A percentile compares a stretch with the other conserved stretches of the same genome.
These are phyloP conservation scores for Acleris laterana DNA, from an alignment of 2,888 invertebrate species.

Conservation along the genomic window DNA sequence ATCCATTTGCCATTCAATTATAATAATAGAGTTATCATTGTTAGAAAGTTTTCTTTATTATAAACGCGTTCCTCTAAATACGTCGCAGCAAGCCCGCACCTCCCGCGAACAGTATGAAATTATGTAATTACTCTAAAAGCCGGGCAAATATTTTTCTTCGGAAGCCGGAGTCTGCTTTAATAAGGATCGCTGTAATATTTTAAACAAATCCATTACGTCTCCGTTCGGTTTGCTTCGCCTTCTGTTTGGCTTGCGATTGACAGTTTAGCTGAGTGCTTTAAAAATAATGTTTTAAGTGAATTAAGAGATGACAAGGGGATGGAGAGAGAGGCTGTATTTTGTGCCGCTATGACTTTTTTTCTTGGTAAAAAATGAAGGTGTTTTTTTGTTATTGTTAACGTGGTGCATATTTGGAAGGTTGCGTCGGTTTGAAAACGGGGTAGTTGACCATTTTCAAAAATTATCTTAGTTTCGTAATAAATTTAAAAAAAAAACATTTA, in stretches of 20 bases:
- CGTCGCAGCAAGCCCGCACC: slow-evolving; percentile 44
- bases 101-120: slow-evolving; percentile 50
- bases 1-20: too few species aligned
- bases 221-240: slow-evolving; percentile 14
- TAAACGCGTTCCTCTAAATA: slow-evolving; percentile 24
- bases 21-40: background rate
- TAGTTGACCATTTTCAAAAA: too few species aligned
- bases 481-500: too few species aligned
- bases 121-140: slow-evolving; percentile 81
- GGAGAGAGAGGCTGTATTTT: too few species aligned
- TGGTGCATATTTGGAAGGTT: too few species aligned
- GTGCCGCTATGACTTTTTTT: too few species aligned
- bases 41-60: background rate
- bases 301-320: too few species aligned
- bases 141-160: slow-evolving; percentile 76
- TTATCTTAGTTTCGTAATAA: too few species aligned
- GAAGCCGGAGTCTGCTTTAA: slow-evolving; percentile 58
- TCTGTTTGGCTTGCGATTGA: slow-evolving; percentile 25
- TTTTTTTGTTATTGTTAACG: too few species aligned
- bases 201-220: slow-evolving; percentile 61
- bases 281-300: background rate
- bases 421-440: too few species aligned
- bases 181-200: slow-evolving; percentile 57
- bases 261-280: slow-evolving; percentile 16
- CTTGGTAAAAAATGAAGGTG: too few species aligned